phyloP scores from a whole-genome alignment of 2,888 invertebrate genomes.

The Limnephilus rhombicus region DNA sequence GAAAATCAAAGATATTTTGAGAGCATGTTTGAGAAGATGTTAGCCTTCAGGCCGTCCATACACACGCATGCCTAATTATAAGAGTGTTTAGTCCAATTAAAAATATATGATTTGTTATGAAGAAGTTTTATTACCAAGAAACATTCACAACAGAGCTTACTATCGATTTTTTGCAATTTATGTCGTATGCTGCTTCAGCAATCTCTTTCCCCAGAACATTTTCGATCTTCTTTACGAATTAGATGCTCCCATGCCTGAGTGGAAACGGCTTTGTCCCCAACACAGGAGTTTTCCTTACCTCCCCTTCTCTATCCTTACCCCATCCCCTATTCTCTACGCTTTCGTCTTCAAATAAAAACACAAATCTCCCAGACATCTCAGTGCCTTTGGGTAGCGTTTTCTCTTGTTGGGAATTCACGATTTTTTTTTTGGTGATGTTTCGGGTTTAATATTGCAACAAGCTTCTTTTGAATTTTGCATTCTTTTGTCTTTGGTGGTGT shows the following conservation, averaged over 20 bases:
- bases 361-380: background rate
- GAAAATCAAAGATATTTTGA: no score
- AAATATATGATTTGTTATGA: no score
- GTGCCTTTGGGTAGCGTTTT: background rate
- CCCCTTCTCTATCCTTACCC: background rate
- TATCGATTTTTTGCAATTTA: background rate
- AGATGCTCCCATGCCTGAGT: background rate
- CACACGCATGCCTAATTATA: no score
- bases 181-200: background rate
- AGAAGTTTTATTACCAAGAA: no score
- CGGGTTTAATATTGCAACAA: background rate
- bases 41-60: no score
- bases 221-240: constrained; percentile 20
- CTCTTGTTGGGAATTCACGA: background rate
- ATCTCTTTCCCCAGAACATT: background rate
- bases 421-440: background rate
- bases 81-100: no score
- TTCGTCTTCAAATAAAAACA: background rate
- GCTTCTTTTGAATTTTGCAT: background rate
- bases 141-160: background rate
- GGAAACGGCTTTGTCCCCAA: constrained; percentile 10
- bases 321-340: background rate
- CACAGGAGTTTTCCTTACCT: background rate
- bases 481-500: background rate
- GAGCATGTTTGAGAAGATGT: no score